Evolutionary conservation across 2,888 invertebrate species (phyloP), one percentile per base, ranked within the genome.

Genomic region (Hybos culiciformis): DNA sequence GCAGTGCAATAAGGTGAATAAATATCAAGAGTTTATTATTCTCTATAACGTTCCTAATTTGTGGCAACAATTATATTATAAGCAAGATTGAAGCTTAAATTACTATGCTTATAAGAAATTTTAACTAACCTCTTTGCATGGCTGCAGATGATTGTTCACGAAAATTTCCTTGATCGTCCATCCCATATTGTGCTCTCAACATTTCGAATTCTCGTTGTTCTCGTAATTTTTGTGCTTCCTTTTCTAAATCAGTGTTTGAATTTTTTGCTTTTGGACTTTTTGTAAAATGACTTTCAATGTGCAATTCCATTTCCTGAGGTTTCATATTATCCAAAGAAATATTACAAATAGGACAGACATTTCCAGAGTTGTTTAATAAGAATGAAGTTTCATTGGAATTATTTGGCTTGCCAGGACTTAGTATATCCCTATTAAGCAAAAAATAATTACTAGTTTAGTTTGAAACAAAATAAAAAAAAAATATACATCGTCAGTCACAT

Each of bases 111-210:
- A n/a, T n/a, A n/a, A n/a, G n/a, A n/a, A n/a, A n/a, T n/a, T n/a
- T n/a, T n/a, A n/a, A n/a, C n/a, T n/a, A n/a, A n/a, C n/a, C n/a
- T 24, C 82, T 70, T 63, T 81, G 80, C 76, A 83, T 77, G 55
- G 78, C 79, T n/a, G 76, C 75, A 32, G 80, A 75, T 45, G 78
- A 80, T 55, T 83, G 82, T 53, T 80, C 79, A 46, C 75, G 69
- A 64, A 80, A 86, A 55, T 83, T 84, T 6, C 83, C 84, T 55
- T 85, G 83, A 59, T 84, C 83, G 58, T 86, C 86, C 88, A 90
- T 88, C 2, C 88, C 88, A 56, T 87, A 88, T 60, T 86, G 84
- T 3, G 85, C 86, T 74, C 79, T 55, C 29, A 87, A 61, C 64
- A 84, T 66, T 56, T 85, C 83, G 60, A 87, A 87, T 60, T 87